phyloP scores from a whole-genome alignment of 1,140 invertebrate species.

The Anastrepha ludens region DNA sequence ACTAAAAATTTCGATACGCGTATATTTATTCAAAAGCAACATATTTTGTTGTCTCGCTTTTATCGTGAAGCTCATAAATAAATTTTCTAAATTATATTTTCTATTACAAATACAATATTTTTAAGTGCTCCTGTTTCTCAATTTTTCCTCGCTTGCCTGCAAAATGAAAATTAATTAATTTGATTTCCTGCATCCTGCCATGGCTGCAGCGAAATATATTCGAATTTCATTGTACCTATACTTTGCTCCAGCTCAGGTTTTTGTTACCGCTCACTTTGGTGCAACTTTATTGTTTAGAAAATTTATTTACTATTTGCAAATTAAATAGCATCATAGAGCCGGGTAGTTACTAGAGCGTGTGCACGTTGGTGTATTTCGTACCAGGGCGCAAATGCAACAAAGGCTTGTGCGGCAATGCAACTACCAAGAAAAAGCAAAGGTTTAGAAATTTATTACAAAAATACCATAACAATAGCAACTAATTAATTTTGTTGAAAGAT shows the following conservation, averaged over 20 bases:
- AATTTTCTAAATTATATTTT: too few species aligned
- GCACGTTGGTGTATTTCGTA: neutral
- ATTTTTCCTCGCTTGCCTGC: too few species aligned
- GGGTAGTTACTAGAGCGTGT: neutral
- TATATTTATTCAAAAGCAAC: too few species aligned
- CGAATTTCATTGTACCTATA: neutral
- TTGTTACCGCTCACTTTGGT: neutral
- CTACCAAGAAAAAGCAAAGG: neutral
- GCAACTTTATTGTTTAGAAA: slow-evolving; percentile 38
- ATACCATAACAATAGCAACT: neutral
- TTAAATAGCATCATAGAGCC: neutral
- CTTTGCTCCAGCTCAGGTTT: neutral
- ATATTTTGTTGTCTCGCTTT: too few species aligned
- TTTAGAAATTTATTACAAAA: slow-evolving; percentile 7
- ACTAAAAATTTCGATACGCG: too few species aligned
- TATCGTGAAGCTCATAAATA: too few species aligned
- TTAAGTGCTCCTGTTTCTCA: too few species aligned
- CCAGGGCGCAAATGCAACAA: neutral
- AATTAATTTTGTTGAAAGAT: neutral
- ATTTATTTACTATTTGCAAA: slow-evolving; percentile 36
- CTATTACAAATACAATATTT: too few species aligned
- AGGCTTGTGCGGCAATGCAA: neutral
- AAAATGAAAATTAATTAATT: slow-evolving; percentile 43
- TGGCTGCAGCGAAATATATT: slow-evolving; percentile 17
- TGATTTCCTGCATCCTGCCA: slow-evolving; percentile 30